phyloP scores from a whole-genome alignment of 2,888 invertebrate genomes.

The Ectropis crepuscularia region DNA sequence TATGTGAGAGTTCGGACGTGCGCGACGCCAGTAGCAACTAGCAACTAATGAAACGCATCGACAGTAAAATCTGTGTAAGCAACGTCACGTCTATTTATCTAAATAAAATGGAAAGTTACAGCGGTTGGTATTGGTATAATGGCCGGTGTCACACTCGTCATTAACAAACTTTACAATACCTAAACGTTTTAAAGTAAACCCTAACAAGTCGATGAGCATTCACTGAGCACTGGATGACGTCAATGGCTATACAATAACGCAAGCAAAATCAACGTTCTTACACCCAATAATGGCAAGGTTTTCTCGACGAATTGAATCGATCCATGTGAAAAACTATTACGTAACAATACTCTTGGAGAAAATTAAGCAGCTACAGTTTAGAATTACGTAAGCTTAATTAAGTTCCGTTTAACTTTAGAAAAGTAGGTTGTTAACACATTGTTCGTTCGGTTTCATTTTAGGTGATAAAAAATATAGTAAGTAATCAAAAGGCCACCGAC shows the following conservation, averaged over 20 bases:
- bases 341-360: constrained; percentile 19
- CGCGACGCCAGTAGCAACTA: neutral
- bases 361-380: constrained; percentile 23
- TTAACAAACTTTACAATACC: constrained; percentile 21
- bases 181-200: constrained; percentile 29
- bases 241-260: constrained; percentile 29
- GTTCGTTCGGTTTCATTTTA: constrained; percentile 28
- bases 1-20: constrained; percentile 1
- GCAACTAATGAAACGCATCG: constrained; percentile 9
- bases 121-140: constrained; percentile 32
- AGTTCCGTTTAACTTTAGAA: constrained; percentile 27
- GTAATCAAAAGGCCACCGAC: constrained; percentile 15
- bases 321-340: constrained; percentile 20
- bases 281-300: constrained; percentile 18
- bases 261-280: constrained; percentile 31
- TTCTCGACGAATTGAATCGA: constrained; percentile 7
- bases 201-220: constrained; percentile 30
- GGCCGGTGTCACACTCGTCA: constrained; percentile 33
- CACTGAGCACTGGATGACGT: constrained; percentile 34
- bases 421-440: constrained; percentile 31
- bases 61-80: constrained; percentile 28
- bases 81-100: constrained; percentile 34
- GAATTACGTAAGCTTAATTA: constrained; percentile 32
- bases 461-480: constrained; percentile 10
- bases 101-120: constrained; percentile 41